These are phyloP conservation scores for Pyrochroa serraticornis DNA, from an alignment of 2,888 invertebrate genomes.

Conservation along the genomic window DNA sequence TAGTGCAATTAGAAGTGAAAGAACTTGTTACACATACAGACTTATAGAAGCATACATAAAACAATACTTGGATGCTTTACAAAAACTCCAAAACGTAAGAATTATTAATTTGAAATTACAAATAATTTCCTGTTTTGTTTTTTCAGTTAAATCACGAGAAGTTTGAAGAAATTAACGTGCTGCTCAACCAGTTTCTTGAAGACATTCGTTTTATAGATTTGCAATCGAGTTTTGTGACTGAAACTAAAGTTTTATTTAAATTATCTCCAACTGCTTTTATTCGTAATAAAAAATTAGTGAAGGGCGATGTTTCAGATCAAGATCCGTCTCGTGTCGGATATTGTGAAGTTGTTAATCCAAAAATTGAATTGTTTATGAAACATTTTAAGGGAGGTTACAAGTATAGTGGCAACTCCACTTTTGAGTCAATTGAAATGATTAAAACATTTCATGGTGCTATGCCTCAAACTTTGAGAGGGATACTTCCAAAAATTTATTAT, in stretches of 20 bases:
- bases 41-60: no score
- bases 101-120: no score
- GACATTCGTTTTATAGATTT: constrained; percentile 12
- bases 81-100: no score
- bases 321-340: constrained; percentile 32
- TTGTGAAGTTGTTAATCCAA: constrained; percentile 40
- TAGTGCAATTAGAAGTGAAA: no score
- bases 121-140: no score
- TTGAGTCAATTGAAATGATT: constrained; percentile 27
- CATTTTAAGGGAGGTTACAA: constrained; percentile 30
- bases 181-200: constrained; percentile 15
- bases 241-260: constrained; percentile 10
- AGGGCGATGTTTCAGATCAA: background rate
- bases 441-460: constrained; percentile 4
- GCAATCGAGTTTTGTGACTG: constrained; percentile 13
- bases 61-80: no score
- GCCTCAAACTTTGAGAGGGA: background rate
- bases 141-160: constrained; percentile 1
- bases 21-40: no score
- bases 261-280: constrained; percentile 8
- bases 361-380: constrained; percentile 35
- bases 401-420: constrained; percentile 21
- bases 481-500: constrained; percentile 11
- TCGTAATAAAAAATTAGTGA: constrained; percentile 19
- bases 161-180: constrained; percentile 8